Conservation (phyloP, 2,797 vertebrate species). For the Crocidura indochinensis region DNA sequence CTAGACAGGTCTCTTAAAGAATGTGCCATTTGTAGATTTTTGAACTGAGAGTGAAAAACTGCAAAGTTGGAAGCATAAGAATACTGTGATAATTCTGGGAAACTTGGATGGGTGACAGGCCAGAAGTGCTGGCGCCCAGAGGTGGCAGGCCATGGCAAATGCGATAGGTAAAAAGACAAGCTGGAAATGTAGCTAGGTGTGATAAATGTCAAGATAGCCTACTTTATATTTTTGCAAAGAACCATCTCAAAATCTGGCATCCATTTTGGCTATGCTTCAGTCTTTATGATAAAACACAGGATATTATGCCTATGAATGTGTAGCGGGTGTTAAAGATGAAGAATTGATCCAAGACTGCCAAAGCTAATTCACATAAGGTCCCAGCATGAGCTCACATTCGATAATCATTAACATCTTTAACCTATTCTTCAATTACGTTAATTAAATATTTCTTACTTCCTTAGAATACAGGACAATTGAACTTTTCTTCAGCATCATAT, state of each 20-base stretch:
- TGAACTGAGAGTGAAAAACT: conserved; percentile 14
- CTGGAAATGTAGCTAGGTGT: neutral
- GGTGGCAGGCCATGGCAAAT: neutral
- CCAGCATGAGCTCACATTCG: conserved; percentile 58
- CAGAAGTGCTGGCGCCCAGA: neutral
- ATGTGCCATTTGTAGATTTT: conserved; percentile 13
- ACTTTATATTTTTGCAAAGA: conserved; percentile 61
- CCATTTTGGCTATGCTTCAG: conserved; percentile 69
- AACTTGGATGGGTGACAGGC: conserved; percentile 32
- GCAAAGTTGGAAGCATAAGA: conserved; percentile 1
- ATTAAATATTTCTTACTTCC: conserved; percentile 60
- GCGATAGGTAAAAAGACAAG: accelerated
- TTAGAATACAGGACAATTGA: conserved; percentile 52
- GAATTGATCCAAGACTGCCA: conserved; percentile 70
- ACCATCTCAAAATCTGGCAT: conserved; percentile 75
- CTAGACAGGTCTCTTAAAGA: conserved; percentile 57
- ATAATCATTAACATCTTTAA: conserved; percentile 80
- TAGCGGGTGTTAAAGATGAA: conserved; percentile 66
- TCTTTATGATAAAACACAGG: conserved; percentile 80
- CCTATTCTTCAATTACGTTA: conserved; percentile 66
- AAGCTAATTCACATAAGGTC: conserved; percentile 71
- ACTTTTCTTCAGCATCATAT: neutral
- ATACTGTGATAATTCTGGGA: neutral
- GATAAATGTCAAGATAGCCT: conserved; percentile 3
- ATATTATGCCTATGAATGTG: conserved; percentile 64